Evolutionary conservation across 2,888 invertebrate genomes (phyloP).

Genomic region (Troglohyphantes excavatus): DNA sequence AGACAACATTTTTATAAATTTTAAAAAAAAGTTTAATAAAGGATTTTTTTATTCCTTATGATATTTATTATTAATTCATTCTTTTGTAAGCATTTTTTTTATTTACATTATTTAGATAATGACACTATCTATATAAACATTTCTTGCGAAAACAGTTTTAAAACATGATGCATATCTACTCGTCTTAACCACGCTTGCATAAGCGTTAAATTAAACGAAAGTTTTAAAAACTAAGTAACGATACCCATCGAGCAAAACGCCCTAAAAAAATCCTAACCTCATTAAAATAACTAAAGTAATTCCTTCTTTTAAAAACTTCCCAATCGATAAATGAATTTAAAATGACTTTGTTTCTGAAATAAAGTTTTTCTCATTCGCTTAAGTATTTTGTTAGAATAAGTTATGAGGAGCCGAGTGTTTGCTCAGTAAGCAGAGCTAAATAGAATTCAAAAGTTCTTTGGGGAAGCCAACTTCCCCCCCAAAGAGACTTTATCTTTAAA

Average conservation of each 20-base stretch:
- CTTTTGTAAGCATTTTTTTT: too few relatives aligned
- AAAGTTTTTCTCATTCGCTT: background rate
- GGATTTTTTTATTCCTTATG: too few relatives aligned
- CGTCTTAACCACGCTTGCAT: too few relatives aligned
- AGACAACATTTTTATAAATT: too few relatives aligned
- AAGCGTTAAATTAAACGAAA: too few relatives aligned
- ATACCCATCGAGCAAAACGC: background rate
- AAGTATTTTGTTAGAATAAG: background rate
- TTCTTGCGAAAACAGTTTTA: too few relatives aligned
- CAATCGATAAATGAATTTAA: conserved; percentile 26
- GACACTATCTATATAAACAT: too few relatives aligned
- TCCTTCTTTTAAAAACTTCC: background rate
- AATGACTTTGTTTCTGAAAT: conserved; percentile 1
- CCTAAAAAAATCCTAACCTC: background rate
- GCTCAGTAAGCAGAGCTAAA: conserved; percentile 12
- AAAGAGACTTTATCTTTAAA: background rate
- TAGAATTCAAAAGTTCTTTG: conserved; percentile 19
- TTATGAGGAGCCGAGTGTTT: background rate
- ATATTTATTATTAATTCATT: too few relatives aligned
- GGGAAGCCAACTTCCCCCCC: background rate
- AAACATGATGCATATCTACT: too few relatives aligned
- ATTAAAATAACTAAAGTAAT: background rate
- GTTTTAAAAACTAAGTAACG: too few relatives aligned
- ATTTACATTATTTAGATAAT: too few relatives aligned
- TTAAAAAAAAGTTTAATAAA: too few relatives aligned